Evolutionary conservation across 1,140 invertebrate species (phyloP).

Genomic region (Orchestia grillus): DNA sequence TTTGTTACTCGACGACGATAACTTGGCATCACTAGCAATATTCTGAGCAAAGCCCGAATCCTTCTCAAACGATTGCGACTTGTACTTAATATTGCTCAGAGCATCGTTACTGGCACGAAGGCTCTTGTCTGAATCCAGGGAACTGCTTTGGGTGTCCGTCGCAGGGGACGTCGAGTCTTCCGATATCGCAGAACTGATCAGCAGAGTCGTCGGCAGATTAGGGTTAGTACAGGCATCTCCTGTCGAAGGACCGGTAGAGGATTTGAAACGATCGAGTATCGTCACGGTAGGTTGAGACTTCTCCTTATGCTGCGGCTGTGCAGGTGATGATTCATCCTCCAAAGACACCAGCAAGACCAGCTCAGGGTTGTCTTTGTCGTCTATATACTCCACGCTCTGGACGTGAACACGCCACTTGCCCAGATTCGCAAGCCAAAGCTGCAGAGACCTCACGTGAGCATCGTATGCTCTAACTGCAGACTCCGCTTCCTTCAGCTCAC

Average conservation of each 20-base stretch:
- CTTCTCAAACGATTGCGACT: slow-evolving; percentile 33
- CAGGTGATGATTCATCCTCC: background rate
- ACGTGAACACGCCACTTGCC: slow-evolving; percentile 45
- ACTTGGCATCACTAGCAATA: background rate
- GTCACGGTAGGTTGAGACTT: background rate
- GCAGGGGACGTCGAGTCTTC: background rate
- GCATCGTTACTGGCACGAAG: background rate
- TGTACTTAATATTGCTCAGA: background rate
- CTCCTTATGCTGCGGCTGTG: background rate
- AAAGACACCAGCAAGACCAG: slow-evolving; percentile 20
- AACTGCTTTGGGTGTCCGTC: background rate
- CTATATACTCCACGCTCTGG: slow-evolving; percentile 13
- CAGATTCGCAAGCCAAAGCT: background rate
- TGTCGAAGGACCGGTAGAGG: background rate
- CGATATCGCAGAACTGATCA: slow-evolving; percentile 24
- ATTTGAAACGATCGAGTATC: slow-evolving; percentile 6
- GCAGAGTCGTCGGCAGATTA: background rate
- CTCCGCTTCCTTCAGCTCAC: background rate
- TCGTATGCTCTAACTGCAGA: slow-evolving; percentile 6
- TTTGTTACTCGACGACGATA: background rate
- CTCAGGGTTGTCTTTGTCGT: slow-evolving; percentile 41
- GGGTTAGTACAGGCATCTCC: background rate
- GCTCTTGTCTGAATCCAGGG: background rate
- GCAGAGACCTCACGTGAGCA: background rate
- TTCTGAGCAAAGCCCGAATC: background rate